Evolutionary conservation across 2,888 invertebrate species (phyloP), one percentile per base, ranked within the genome.

Genomic region (Xestia ashworthii): DNA sequence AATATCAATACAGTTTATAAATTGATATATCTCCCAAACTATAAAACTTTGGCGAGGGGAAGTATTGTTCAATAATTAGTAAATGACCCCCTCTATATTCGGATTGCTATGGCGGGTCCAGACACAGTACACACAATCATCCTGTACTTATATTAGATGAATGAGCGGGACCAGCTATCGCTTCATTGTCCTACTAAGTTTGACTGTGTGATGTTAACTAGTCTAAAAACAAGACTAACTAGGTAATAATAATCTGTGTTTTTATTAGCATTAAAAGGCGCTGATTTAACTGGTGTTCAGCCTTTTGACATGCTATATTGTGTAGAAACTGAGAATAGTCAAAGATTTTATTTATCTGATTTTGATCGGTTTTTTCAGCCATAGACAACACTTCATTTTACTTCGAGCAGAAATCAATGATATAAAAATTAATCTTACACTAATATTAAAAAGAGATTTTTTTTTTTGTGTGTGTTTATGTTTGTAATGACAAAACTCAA

Each of bases 101-200:
- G 32, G 3, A 32, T 32, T 32, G 32, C 32, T 32, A 32, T 32
- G 32, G 32, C 32, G 32, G 3, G 32, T 32, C 32, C 32, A 32
- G 32, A 32, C 32, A 32, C 32, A 32, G 3, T 32, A 32, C 1
- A 32, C 32, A 32, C 32, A 32, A 32, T 32, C 32, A 3, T 3
- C 32, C 32, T 32, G 32, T 32, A n/a, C n/a, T n/a, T n/a, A 46
- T 48, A n/a, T 44, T 22, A 44, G 50, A 55, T 50, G n/a, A 69
- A 58, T 78, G 25, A 11, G 32, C 19, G 44, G 12, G 14, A 32
- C 14, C 22, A 48, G 55, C 74, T 62, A 74, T 67, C 25, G 50
- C 62, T 80, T 41, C 32, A 80, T 38, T 46, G 38, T 68, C 19
- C 38, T 53, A 67, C n/a, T n/a, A n/a, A 32, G 3, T 14, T 46